A percentile compares a stretch with the other conserved stretches of the same genome.
phyloP scores from a whole-genome alignment of 1,140 invertebrate genomes.

The Platyscapa corneri region DNA sequence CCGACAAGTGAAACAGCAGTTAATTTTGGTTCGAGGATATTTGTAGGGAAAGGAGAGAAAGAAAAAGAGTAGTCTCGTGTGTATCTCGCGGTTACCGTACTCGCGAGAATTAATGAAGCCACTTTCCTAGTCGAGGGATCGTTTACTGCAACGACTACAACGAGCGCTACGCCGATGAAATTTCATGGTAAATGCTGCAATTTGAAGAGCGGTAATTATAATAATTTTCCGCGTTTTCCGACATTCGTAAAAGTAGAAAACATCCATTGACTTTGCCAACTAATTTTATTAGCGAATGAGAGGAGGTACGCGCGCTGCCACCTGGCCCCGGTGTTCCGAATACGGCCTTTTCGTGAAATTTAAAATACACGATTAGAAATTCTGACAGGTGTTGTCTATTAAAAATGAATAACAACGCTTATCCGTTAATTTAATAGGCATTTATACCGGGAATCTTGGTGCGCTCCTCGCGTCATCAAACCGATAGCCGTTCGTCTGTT shows the following conservation, averaged over 20 bases:
- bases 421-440: background rate
- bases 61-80: background rate
- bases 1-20: background rate
- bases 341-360: background rate
- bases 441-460: background rate
- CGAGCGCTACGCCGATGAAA: background rate
- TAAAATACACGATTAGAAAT: background rate
- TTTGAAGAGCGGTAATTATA: background rate
- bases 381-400: background rate
- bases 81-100: background rate
- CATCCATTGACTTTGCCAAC: too few relatives aligned
- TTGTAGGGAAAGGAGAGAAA: background rate
- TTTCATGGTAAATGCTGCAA: background rate
- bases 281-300: too few relatives aligned
- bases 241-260: background rate
- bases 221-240: too few relatives aligned
- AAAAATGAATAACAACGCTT: background rate
- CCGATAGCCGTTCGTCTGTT: background rate
- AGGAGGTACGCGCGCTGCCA: background rate
- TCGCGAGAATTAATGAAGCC: background rate
- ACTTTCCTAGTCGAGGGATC: background rate
- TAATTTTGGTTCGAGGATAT: background rate
- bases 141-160: background rate
- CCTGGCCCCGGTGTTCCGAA: background rate
- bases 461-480: background rate